Conservation (phyloP, 2,797 vertebrate genomes). For the Rhinatrema bivittatum region DNA sequence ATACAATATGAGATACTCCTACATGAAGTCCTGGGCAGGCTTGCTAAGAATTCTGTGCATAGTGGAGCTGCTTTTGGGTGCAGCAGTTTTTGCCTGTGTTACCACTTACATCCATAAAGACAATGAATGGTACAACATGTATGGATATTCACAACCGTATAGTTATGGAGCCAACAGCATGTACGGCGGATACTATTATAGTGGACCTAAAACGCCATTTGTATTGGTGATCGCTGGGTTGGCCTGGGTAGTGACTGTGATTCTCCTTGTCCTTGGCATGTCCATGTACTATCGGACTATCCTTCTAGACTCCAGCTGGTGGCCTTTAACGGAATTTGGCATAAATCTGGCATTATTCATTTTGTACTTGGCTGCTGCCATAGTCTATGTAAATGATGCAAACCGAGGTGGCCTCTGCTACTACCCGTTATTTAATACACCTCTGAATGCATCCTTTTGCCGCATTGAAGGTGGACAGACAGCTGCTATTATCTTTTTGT, state of each 20-base stretch:
- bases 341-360: conserved; percentile 83
- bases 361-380: conserved; percentile 79
- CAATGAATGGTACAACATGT: conserved; percentile 93
- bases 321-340: conserved; percentile 89
- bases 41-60: conserved; percentile 83
- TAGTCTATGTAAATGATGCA: conserved; percentile 85
- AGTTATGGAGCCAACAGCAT: conserved; percentile 40
- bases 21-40: conserved; percentile 96
- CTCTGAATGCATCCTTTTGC: conserved; percentile 77
- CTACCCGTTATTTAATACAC: conserved; percentile 79
- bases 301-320: conserved; percentile 89
- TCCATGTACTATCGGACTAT: conserved; percentile 95
- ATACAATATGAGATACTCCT: conserved; percentile 78
- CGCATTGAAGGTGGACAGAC: conserved; percentile 87
- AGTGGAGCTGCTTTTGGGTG: conserved; percentile 81
- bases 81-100: conserved; percentile 88
- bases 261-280: conserved; percentile 86
- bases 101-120: conserved; percentile 95
- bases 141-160: conserved; percentile 77
- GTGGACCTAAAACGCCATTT: conserved; percentile 86
- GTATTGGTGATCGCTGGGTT: conserved; percentile 79
- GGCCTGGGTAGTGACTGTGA: conserved; percentile 83
- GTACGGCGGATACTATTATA: conserved; percentile 69
- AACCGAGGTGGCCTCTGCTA: conserved; percentile 86
- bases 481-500: conserved; percentile 88